Evolutionary conservation across 2,888 invertebrate genomes (phyloP).

Genomic region (Athetis lepigone): DNA sequence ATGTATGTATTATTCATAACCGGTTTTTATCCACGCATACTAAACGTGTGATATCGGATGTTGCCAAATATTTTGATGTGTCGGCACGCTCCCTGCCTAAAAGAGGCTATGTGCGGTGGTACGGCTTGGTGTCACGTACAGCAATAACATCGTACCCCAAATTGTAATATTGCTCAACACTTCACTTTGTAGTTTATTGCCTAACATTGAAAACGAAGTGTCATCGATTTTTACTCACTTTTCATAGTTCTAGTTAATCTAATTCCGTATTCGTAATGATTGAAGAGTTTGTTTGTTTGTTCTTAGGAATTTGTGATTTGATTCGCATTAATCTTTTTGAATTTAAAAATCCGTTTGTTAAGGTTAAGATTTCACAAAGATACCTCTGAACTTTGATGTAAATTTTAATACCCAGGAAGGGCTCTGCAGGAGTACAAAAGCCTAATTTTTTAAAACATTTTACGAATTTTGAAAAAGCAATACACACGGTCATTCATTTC

Average conservation of each 20-base stretch:
- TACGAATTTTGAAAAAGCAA: too few species aligned
- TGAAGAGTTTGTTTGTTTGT: too few species aligned
- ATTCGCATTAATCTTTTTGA: too few species aligned
- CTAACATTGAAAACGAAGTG: conserved; percentile 22
- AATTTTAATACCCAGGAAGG: too few species aligned
- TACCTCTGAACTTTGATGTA: too few species aligned
- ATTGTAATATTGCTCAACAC: conserved; percentile 36
- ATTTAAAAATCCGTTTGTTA: too few species aligned
- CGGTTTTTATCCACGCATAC: conserved; percentile 36
- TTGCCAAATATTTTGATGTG: conserved; percentile 49
- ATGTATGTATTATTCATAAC: conserved; percentile 48
- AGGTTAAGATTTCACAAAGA: too few species aligned
- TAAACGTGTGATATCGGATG: conserved; percentile 31
- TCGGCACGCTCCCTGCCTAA: conserved; percentile 36
- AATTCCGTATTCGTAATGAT: conserved; percentile 2
- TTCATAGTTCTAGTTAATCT: background rate
- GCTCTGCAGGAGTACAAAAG: too few species aligned
- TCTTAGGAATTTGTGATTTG: too few species aligned
- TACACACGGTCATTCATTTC: too few species aligned
- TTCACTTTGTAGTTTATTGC: conserved; percentile 23
- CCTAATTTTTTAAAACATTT: too few species aligned
- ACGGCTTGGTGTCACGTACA: conserved; percentile 37
- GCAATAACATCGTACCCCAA: conserved; percentile 22
- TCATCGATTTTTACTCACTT: conserved; percentile 5
- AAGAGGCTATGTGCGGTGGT: conserved; percentile 7